Evolutionary conservation across 2,797 vertebrate species (phyloP), one percentile per base, ranked within the genome.

Genomic region (Pseudochromis fuscus): DNA sequence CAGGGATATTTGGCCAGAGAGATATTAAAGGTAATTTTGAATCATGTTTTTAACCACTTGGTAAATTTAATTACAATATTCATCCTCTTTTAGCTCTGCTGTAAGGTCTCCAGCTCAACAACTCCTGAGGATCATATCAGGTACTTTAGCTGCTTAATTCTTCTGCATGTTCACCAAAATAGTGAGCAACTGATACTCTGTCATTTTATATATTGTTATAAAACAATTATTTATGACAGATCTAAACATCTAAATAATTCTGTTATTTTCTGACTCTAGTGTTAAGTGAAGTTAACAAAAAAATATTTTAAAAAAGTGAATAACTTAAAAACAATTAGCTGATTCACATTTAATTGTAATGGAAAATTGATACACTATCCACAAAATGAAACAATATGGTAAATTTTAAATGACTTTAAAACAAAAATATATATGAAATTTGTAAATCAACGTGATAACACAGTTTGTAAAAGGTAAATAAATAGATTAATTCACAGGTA

Each of bases 401-500:
- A 33, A 44, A 25, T 16, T 55, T 50, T 30, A 37, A 60, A 48
- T 35, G 16, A 61, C 13, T 25, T 51, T 9, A 35, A 53, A 44
- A 49, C 3, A 9, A 38, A 53, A 4, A 56, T 30, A 67, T 25
- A 42, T 21, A 11, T 25, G 24, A 52, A 2, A 37, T 37, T 27
- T 53, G 23, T 28, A n/a, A 42, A 59, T 53, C 11, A 72, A 42
- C 24, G 4, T 59, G 15, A 60, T 8, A 53, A n/a, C 4, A 58
- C 21, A 31, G 16, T 19, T 25, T 59, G 13, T 24, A 53, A 52
- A 52, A 70, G 1, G 30, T 67, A 57, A 77, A 86, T 75, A 75
- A 64, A 80, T 57, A 58, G 2, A 24, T 49, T 40, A 5, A 21
- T 33, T 45, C 18, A 62, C 27, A 69, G 16, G 65, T 28, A 18